Evolutionary conservation across 2,797 vertebrate genomes (phyloP), one percentile per base, ranked within the genome.

Genomic region (Scyliorhinus canicula): DNA sequence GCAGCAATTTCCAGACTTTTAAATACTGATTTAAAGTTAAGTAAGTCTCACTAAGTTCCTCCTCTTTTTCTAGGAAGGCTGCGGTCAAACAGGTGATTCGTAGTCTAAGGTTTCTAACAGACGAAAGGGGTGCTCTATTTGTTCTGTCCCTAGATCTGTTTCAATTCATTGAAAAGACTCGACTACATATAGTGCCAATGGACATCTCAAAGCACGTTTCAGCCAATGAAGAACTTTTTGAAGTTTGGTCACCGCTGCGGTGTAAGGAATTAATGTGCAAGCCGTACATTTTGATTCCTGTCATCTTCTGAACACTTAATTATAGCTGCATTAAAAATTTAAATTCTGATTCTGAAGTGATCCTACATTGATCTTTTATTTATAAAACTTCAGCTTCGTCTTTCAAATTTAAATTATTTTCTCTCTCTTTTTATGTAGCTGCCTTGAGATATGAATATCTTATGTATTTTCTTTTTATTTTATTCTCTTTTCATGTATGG

Each of bases 251-350:
- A 16, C 35, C 40, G 35, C 35, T n/a, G n/a, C 35, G 40, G 40
- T 4, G n/a, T 77, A 16, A 14, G 35, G 40, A 77, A 77, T 77
- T 40, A 55, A 55, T n/a, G 35, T 55, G 31, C 52, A 4, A n/a
- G 35, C 31, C 31, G 5, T 31, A 60, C 50, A 60, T 90, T 90
- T n/a, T 3, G 4, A 90, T 90, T 60, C 55, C 31, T 90, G 86
- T 85, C 86, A 60, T 60, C 86, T 90, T n/a, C 86, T 90, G 86
- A 60, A 21, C 86, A 90, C 86, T 90, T 90, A 90, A 90, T 90
- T 90, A 26, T 82, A 90, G 35, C 55, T 1, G 31, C 28, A 90
- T 90, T 90, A 90, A 90, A 90, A n/a, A 90, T 90, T 90, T n/a
- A 90, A 90, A 90, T 90, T 60, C 86, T 19, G 86, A 60, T 90